Conservation (phyloP, 2,888 invertebrate genomes). For the Torymus texanus region DNA sequence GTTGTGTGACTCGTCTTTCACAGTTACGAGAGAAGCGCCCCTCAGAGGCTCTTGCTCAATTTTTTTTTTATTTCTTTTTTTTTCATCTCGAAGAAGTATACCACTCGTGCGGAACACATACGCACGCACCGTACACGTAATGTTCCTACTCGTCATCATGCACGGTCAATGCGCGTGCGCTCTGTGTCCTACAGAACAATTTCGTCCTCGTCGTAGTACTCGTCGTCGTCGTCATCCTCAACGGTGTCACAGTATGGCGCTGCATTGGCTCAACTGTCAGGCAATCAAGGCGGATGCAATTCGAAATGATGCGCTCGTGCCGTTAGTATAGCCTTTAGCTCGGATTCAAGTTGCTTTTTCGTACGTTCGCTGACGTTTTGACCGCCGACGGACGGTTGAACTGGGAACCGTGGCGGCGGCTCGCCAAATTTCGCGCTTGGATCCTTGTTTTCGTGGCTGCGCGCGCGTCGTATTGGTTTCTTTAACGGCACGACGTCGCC, state of each 20-base stretch:
- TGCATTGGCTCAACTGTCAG: neutral
- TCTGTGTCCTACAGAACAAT: no score
- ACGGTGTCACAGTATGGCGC: neutral
- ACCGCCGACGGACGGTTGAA: conserved; percentile 72
- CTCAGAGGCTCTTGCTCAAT: conserved; percentile 69
- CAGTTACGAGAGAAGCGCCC: conserved; percentile 66
- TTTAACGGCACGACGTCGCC: conserved; percentile 63
- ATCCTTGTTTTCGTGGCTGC: conserved; percentile 70
- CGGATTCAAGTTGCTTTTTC: conserved; percentile 73
- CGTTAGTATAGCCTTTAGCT: conserved; percentile 72
- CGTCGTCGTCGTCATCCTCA: neutral
- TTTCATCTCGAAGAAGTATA: neutral
- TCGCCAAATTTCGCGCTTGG: conserved; percentile 42
- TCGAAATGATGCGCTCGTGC: conserved; percentile 73
- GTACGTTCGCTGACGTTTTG: conserved; percentile 71
- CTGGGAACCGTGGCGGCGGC: conserved; percentile 68
- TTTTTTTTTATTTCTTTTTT: neutral
- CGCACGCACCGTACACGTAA: no score
- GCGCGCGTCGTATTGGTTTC: conserved; percentile 70
- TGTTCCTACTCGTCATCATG: no score
- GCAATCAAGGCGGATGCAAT: conserved; percentile 73
- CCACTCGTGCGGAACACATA: no score
- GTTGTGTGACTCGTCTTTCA: conserved; percentile 18
- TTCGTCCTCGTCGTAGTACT: no score
- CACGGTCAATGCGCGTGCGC: no score